phyloP scores from a whole-genome alignment of 2,888 invertebrate genomes.

The Euplagia quadripunctaria region DNA sequence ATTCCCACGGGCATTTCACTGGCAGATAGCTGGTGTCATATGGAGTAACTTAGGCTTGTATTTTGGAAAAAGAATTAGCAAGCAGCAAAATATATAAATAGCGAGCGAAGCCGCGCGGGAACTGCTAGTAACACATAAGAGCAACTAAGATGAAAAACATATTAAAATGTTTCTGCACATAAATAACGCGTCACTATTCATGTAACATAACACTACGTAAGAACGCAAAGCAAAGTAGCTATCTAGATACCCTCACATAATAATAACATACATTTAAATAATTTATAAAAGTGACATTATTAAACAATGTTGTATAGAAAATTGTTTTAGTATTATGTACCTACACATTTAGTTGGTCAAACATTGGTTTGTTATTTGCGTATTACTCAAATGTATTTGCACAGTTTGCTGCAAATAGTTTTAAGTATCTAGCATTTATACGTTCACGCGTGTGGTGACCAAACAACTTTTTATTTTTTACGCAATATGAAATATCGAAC shows the following conservation, averaged over 20 bases:
- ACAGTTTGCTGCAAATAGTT: slow-evolving; percentile 68
- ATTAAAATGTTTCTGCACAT: slow-evolving; percentile 32
- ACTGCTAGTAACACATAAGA: not conserved
- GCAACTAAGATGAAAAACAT: slow-evolving; percentile 18
- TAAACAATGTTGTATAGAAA: slow-evolving; percentile 40
- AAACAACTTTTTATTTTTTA: slow-evolving; percentile 76
- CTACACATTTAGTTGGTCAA: slow-evolving; percentile 38
- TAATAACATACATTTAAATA: slow-evolving; percentile 35
- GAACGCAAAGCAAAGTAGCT: slow-evolving; percentile 27
- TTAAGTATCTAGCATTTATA: slow-evolving; percentile 77
- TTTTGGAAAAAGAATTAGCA: too few relatives aligned
- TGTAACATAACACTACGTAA: slow-evolving; percentile 16
- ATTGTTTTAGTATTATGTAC: slow-evolving; percentile 42
- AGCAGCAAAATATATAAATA: too few relatives aligned
- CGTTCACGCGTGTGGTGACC: slow-evolving; percentile 78
- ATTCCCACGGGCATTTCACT: too few relatives aligned
- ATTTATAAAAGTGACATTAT: slow-evolving; percentile 37
- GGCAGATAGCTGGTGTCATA: too few relatives aligned
- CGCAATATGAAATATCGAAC: slow-evolving; percentile 75
- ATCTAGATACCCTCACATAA: slow-evolving; percentile 25
- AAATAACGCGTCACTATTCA: slow-evolving; percentile 30
- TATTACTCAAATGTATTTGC: slow-evolving; percentile 56
- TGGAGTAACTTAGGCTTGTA: too few relatives aligned
- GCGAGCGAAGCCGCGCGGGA: too few relatives aligned
- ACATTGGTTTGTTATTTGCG: slow-evolving; percentile 48